phyloP scores from a whole-genome alignment of 1,140 invertebrate species.

The Triops cancriformis region DNA sequence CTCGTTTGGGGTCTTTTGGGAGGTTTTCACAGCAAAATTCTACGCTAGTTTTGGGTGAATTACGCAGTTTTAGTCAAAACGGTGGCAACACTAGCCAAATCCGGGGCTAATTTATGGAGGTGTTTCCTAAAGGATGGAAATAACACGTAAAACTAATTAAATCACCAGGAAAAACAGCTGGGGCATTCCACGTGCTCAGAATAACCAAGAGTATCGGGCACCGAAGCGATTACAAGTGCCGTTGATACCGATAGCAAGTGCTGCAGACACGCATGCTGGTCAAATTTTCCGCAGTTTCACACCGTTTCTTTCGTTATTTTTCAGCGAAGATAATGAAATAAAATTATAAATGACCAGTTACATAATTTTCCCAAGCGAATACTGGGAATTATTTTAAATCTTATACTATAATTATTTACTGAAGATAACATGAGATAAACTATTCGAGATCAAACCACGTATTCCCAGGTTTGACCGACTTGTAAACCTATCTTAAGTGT shows the following conservation, averaged over 20 bases:
- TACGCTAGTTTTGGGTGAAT: not conserved
- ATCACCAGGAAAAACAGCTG: conserved; percentile 5
- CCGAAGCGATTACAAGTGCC: not conserved
- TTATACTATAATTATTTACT: no score
- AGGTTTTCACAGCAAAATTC: not conserved
- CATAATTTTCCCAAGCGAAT: no score
- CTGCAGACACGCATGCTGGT: not conserved
- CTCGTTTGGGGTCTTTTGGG: not conserved
- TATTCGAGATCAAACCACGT: no score
- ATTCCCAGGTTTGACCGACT: no score
- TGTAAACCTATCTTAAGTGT: no score
- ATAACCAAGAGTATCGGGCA: conserved; percentile 5
- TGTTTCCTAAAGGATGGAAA: not conserved
- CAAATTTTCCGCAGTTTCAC: no score
- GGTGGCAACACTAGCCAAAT: not conserved
- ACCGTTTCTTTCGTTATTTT: no score
- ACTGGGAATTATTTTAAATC: no score
- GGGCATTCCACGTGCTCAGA: conserved; percentile 8
- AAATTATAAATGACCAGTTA: no score
- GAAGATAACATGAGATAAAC: no score
- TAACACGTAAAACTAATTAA: conserved; percentile 11
- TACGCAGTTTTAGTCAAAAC: not conserved
- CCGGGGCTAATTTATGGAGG: not conserved
- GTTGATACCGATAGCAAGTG: not conserved
- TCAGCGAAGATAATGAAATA: no score